phyloP scores from a whole-genome alignment of 2,888 invertebrate species.

The Gerosis bhagava region DNA sequence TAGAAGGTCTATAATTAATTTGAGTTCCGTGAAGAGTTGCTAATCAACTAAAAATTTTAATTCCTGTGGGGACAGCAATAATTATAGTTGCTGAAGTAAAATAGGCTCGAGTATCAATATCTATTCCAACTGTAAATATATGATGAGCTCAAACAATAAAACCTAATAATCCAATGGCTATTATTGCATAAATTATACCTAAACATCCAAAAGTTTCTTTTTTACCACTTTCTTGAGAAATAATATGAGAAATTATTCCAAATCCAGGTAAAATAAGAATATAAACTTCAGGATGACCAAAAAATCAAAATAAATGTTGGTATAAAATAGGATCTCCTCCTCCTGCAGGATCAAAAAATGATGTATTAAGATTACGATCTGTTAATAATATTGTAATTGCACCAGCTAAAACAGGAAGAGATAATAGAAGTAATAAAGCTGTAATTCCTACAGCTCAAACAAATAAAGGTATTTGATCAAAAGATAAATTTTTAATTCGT shows the following conservation, averaged over 20 bases:
- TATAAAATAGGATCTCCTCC: slow-evolving; percentile 92
- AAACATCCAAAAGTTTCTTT: slow-evolving; percentile 87
- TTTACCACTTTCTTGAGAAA: slow-evolving; percentile 88
- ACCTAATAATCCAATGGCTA: slow-evolving; percentile 90
- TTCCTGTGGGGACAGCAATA: slow-evolving; percentile 93
- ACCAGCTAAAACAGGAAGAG: slow-evolving; percentile 89
- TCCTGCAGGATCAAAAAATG: slow-evolving; percentile 91
- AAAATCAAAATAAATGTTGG: slow-evolving; percentile 94
- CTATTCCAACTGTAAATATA: slow-evolving; percentile 93
- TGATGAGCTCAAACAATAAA: slow-evolving; percentile 94
- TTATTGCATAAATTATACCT: slow-evolving; percentile 93
- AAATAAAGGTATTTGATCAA: slow-evolving; percentile 88
- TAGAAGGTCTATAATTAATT: slow-evolving; percentile 81
- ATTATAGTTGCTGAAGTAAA: slow-evolving; percentile 93
- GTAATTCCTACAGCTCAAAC: slow-evolving; percentile 85
- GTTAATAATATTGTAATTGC: slow-evolving; percentile 91
- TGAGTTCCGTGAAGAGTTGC: slow-evolving; percentile 86
- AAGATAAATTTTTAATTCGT: slow-evolving; percentile 80
- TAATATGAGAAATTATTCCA: slow-evolving; percentile 91
- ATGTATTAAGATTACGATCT: slow-evolving; percentile 91
- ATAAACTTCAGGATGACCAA: slow-evolving; percentile 94
- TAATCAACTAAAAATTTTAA: slow-evolving; percentile 91
- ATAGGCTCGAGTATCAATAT: slow-evolving; percentile 92
- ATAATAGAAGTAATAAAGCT: slow-evolving; percentile 82
- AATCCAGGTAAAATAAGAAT: slow-evolving; percentile 93